Evolutionary conservation across 2,113 vertebrate species (phyloP).

Genomic region (Lepus europaeus): DNA sequence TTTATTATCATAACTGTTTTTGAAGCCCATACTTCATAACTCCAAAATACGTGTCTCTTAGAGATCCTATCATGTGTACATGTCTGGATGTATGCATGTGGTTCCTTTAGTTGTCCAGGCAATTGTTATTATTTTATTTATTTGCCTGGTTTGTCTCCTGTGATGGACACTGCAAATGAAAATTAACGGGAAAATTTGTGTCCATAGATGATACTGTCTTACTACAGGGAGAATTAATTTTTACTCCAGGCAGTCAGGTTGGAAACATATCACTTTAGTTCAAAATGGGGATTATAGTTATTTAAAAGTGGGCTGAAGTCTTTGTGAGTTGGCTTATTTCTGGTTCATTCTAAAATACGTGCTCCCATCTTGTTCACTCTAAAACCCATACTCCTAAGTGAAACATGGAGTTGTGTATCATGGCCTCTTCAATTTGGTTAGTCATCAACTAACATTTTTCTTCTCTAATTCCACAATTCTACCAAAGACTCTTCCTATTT

Average conservation of each 20-base stretch:
- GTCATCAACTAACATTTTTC: background rate
- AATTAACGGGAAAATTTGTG: background rate
- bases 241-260: background rate
- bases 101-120: background rate
- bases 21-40: background rate
- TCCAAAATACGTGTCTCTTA: background rate
- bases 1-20: background rate
- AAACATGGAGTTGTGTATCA: background rate
- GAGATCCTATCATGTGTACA: background rate
- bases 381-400: background rate
- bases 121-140: background rate
- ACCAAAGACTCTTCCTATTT: background rate
- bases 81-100: background rate
- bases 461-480: background rate
- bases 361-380: too few relatives aligned
- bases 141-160: background rate
- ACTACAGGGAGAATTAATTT: background rate
- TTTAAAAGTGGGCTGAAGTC: background rate
- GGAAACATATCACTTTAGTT: background rate
- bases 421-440: background rate
- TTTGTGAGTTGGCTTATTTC: background rate
- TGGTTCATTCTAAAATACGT: background rate
- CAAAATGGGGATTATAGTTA: background rate
- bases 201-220: background rate
- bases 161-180: background rate